Conservation (phyloP, 2,797 vertebrate genomes). For the Phalloptychus januarius region DNA sequence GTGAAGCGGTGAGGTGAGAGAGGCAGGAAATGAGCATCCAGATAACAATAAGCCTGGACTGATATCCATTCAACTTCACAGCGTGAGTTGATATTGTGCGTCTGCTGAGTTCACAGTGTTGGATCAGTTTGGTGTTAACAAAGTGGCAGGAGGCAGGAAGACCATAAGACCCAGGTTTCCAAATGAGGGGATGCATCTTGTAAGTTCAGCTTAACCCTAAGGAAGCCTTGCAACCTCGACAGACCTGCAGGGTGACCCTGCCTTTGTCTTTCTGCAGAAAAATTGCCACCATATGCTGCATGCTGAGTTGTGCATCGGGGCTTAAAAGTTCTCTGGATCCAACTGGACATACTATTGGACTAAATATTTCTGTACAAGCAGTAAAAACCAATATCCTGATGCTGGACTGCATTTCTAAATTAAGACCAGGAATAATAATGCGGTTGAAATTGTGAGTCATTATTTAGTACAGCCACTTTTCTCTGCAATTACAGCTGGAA, state of each 20-base stretch:
- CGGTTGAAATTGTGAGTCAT: not conserved
- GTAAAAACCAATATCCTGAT: not conserved
- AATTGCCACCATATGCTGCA: constrained; percentile 28
- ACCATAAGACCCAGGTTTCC: constrained; percentile 48
- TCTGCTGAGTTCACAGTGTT: constrained; percentile 34
- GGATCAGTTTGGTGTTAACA: constrained; percentile 40
- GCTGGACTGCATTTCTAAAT: not conserved
- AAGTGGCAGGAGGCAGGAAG: constrained; percentile 64
- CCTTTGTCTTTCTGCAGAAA: constrained; percentile 46
- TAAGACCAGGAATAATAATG: not conserved
- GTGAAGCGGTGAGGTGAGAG: constrained; percentile 69
- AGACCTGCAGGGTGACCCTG: constrained; percentile 28
- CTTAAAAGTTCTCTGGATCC: not conserved
- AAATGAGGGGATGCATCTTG: constrained; percentile 46
- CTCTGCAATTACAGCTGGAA: not conserved
- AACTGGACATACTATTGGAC: not conserved
- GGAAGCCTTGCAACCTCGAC: constrained; percentile 39
- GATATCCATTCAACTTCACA: constrained; percentile 66
- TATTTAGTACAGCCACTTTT: not conserved
- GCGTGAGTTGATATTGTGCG: constrained; percentile 48
- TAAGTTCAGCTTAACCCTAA: constrained; percentile 61
- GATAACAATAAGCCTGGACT: constrained; percentile 70
- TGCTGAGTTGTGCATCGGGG: constrained; percentile 6
- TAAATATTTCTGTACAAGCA: not conserved
- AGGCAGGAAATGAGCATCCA: constrained; percentile 79